A percentile compares a stretch with the other conserved stretches of the same genome.
These are phyloP conservation scores for Cremastinae sp. DNA, from an alignment of 2,888 invertebrate species.

Conservation along the genomic window DNA sequence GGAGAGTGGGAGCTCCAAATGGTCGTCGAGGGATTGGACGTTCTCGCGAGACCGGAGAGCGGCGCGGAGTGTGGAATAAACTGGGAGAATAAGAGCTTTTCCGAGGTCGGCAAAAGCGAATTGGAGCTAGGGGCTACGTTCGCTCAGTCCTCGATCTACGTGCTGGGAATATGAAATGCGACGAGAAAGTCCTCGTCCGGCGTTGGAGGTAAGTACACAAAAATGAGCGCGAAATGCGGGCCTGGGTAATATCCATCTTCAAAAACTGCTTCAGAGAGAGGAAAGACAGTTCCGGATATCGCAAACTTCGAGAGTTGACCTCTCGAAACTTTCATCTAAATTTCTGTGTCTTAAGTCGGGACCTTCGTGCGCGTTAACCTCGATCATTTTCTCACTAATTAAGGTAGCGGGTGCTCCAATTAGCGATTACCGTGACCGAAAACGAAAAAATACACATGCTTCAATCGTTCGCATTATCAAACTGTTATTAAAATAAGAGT, in stretches of 20 bases:
- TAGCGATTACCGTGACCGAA: no score
- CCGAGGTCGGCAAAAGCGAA: slow-evolving; percentile 30
- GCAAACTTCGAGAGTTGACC: no score
- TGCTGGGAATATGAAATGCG: slow-evolving; percentile 62
- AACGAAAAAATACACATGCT: slow-evolving; percentile 5
- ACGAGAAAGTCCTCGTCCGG: slow-evolving; percentile 4
- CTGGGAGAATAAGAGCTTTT: not conserved
- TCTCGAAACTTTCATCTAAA: no score
- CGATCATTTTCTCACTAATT: no score
- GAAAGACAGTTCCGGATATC: no score
- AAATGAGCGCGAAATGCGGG: not conserved
- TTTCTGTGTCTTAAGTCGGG: no score
- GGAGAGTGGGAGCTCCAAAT: slow-evolving; percentile 17
- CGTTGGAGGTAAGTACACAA: slow-evolving; percentile 10
- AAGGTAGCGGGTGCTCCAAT: no score
- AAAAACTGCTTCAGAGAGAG: no score
- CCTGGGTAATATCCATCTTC: not conserved
- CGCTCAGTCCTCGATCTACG: slow-evolving; percentile 65
- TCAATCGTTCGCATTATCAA: no score
- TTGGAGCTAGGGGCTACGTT: slow-evolving; percentile 60
- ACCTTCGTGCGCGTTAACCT: no score
- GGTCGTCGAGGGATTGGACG: not conserved
- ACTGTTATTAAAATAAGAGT: no score
- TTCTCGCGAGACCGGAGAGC: no score
- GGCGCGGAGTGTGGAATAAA: slow-evolving; percentile 13